These are phyloP conservation scores for Daubentonia madagascariensis DNA, from an alignment of 2,113 vertebrate species.

Conservation along the genomic window DNA sequence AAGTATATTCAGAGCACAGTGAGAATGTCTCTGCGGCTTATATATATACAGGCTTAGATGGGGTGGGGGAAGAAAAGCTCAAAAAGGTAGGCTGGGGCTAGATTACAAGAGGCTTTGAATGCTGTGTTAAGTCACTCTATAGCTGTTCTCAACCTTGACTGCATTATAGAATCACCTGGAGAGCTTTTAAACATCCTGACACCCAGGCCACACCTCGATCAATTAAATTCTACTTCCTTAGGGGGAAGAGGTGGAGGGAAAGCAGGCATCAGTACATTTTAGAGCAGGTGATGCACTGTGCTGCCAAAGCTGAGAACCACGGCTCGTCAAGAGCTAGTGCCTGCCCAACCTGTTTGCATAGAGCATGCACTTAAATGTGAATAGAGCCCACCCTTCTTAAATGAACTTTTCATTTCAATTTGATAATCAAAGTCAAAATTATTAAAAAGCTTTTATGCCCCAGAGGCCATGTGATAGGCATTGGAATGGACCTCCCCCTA, in stretches of 20 bases:
- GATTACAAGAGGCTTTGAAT: background rate
- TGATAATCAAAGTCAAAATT: constrained; percentile 63
- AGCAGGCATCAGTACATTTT: background rate
- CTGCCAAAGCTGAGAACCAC: background rate
- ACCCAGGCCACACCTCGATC: background rate
- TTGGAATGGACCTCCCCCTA: background rate
- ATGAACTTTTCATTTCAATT: constrained; percentile 55
- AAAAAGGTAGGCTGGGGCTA: background rate
- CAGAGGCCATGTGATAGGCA: constrained; percentile 8
- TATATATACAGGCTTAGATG: background rate
- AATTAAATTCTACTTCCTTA: background rate
- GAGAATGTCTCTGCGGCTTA: background rate
- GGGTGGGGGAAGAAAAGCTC: background rate
- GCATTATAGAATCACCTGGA: background rate
- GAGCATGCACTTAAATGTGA: background rate
- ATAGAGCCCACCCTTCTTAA: background rate
- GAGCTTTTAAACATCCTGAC: background rate
- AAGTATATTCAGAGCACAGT: background rate
- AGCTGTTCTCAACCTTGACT: background rate
- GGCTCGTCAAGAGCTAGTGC: background rate
- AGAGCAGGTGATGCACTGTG: background rate
- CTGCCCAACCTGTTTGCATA: constrained; percentile 29
- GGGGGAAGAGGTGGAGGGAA: rapidly evolving
- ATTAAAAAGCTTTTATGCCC: constrained; percentile 31
- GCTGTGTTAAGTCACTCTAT: background rate